Evolutionary conservation across 2,888 invertebrate genomes (phyloP).

Genomic region (Troglohyphantes excavatus): DNA sequence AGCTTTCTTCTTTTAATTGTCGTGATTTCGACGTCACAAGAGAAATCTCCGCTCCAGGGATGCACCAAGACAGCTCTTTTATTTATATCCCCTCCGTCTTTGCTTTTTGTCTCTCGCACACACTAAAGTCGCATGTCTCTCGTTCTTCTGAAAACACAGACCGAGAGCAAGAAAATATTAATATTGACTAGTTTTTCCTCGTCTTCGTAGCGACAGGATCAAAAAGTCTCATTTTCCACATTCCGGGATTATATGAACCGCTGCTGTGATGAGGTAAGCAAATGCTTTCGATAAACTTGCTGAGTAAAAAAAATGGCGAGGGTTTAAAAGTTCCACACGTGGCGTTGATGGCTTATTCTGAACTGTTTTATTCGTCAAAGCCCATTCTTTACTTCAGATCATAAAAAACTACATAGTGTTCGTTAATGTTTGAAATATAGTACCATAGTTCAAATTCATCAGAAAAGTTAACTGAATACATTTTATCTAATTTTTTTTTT

Average conservation of each 20-base stretch:
- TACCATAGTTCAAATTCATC: too few relatives aligned
- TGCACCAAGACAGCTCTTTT: constrained; percentile 14
- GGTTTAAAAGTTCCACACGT: neutral
- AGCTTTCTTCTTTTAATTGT: constrained; percentile 1
- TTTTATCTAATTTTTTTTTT: too few relatives aligned
- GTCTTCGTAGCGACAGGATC: too few relatives aligned
- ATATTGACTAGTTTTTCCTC: too few relatives aligned
- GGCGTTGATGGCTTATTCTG: neutral
- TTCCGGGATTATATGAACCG: too few relatives aligned
- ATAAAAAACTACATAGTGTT: too few relatives aligned
- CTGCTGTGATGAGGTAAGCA: too few relatives aligned
- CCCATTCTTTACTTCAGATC: too few relatives aligned
- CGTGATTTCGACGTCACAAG: neutral
- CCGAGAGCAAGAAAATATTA: too few relatives aligned
- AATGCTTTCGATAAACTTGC: neutral
- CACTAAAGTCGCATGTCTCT: neutral
- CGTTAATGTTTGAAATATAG: too few relatives aligned
- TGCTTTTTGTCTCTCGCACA: neutral
- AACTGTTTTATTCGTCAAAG: neutral
- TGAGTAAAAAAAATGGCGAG: neutral
- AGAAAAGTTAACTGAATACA: too few relatives aligned
- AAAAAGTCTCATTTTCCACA: too few relatives aligned
- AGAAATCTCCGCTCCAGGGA: neutral
- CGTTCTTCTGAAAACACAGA: neutral
- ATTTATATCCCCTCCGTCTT: constrained; percentile 36